Evolutionary conservation across 2,888 invertebrate genomes (phyloP).

Genomic region (Xanthia icteritia): DNA sequence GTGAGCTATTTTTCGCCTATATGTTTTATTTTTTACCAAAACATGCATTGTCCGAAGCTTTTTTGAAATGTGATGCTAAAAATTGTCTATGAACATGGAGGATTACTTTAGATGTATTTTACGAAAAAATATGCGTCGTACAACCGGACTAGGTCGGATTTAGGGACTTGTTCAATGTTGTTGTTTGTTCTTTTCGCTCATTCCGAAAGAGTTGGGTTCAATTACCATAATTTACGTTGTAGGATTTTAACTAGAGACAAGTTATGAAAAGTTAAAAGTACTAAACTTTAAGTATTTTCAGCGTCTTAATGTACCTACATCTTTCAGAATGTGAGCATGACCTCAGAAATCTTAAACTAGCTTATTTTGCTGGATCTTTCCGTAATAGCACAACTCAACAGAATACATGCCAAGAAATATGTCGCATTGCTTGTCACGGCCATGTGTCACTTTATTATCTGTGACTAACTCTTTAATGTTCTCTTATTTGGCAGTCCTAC

Average conservation of each 20-base stretch:
- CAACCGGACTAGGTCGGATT: constrained; percentile 37
- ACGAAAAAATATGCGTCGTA: constrained; percentile 33
- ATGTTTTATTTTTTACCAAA: constrained; percentile 34
- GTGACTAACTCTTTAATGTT: constrained; percentile 36
- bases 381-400: constrained; percentile 45
- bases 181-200: constrained; percentile 27
- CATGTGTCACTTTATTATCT: constrained; percentile 44
- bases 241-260: not conserved
- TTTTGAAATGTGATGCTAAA: constrained; percentile 39
- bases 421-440: constrained; percentile 31
- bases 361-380: constrained; percentile 14
- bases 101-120: constrained; percentile 41
- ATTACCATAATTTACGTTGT: constrained; percentile 3
- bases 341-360: constrained; percentile 21
- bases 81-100: constrained; percentile 36
- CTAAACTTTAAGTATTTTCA: not conserved
- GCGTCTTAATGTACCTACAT: not conserved
- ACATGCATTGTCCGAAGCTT: constrained; percentile 24
- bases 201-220: constrained; percentile 35
- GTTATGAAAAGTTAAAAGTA: not conserved
- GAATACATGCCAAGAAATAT: constrained; percentile 54
- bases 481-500: constrained; percentile 43
- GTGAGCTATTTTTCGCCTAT: constrained; percentile 29
- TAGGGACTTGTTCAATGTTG: constrained; percentile 14
- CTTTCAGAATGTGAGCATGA: constrained; percentile 4